Evolutionary conservation across 2,113 vertebrate genomes (phyloP).

Genomic region (Sebastes schlegelii): DNA sequence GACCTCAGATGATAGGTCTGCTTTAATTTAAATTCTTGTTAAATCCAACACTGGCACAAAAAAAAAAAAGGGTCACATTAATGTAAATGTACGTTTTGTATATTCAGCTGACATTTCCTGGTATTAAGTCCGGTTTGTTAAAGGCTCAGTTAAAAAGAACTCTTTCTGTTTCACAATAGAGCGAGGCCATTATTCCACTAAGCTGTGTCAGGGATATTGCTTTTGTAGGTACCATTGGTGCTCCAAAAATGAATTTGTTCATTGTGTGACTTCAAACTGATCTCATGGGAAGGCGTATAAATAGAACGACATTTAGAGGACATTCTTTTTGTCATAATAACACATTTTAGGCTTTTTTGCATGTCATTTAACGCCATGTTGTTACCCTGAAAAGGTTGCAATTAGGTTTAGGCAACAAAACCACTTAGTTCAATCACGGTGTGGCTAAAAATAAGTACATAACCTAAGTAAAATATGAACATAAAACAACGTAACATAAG

Average conservation of each 20-base stretch:
- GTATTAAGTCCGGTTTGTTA: conserved; percentile 31
- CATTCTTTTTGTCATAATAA: too few species aligned
- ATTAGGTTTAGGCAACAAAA: too few species aligned
- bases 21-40: conserved; percentile 44
- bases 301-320: too few species aligned
- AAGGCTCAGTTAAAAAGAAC: conserved; percentile 23
- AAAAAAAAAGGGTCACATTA: conserved; percentile 12
- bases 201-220: conserved; percentile 32
- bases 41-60: conserved; percentile 10
- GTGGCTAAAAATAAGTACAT: too few species aligned
- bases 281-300: too few species aligned
- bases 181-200: conserved; percentile 31
- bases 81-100: conserved; percentile 46
- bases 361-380: too few species aligned
- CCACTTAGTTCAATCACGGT: fast-evolving
- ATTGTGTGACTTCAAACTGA: too few species aligned
- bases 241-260: conserved; percentile 7
- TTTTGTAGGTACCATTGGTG: conserved; percentile 5
- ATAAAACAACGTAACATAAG: too few species aligned
- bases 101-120: conserved; percentile 40
- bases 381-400: too few species aligned
- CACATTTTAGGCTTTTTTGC: too few species aligned
- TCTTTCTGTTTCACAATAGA: not conserved
- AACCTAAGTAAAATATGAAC: too few species aligned
- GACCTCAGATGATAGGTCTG: conserved; percentile 9